Conservation (phyloP, 1,140 invertebrate genomes). For the Drosophila rhopaloa region DNA sequence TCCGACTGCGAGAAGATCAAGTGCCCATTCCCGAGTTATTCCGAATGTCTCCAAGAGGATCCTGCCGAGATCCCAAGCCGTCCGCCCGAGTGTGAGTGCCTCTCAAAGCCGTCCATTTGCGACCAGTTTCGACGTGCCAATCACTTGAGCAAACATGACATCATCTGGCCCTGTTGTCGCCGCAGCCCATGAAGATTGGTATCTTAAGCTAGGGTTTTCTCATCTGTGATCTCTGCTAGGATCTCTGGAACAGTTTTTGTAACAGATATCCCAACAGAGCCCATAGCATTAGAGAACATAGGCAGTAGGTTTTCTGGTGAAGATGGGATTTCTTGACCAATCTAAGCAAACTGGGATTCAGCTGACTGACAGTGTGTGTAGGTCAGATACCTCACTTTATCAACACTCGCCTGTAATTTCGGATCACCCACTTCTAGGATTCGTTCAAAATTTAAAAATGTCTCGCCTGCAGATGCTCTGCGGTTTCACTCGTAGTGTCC, state of each 20-base stretch:
- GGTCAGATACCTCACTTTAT: background rate
- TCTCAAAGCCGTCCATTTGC: background rate
- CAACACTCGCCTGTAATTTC: background rate
- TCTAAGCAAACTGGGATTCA: conserved; percentile 10
- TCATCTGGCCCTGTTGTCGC: background rate
- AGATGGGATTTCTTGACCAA: background rate
- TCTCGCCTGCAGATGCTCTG: conserved; percentile 10
- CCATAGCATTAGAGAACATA: background rate
- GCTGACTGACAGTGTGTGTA: conserved; percentile 7
- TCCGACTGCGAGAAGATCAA: conserved; percentile 32
- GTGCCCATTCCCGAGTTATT: conserved; percentile 68
- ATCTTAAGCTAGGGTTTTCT: too few species aligned
- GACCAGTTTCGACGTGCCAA: background rate
- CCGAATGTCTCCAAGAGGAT: conserved; percentile 44
- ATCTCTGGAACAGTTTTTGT: background rate
- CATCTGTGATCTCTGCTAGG: too few species aligned
- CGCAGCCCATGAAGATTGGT: background rate
- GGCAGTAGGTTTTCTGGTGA: conserved; percentile 1
- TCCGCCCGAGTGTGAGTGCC: conserved; percentile 33
- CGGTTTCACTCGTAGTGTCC: background rate
- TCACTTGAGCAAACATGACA: background rate
- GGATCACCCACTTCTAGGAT: background rate
- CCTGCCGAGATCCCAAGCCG: background rate
- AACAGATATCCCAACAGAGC: background rate
- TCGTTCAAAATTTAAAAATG: conserved; percentile 30